A percentile compares a stretch with the other conserved stretches of the same genome.
These are phyloP conservation scores for Phoxinus dragarum DNA, from an alignment of 2,797 vertebrate species.

Conservation along the genomic window DNA sequence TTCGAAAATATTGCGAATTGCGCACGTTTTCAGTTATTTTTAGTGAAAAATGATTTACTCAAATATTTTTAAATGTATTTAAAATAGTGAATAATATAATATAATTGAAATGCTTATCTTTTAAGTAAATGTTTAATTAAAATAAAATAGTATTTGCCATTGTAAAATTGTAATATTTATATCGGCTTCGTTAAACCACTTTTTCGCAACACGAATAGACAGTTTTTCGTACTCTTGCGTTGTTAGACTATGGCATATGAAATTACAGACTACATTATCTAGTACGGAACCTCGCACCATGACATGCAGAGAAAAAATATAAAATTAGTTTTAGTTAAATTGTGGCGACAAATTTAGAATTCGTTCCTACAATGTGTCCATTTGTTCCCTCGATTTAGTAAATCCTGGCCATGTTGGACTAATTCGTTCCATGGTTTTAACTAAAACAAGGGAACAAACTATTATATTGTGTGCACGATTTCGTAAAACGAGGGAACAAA, in stretches of 20 bases:
- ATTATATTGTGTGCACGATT: background rate
- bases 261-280: background rate
- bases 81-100: background rate
- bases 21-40: background rate
- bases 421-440: background rate
- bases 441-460: background rate
- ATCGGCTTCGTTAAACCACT: background rate
- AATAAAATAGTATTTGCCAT: background rate
- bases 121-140: background rate
- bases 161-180: background rate
- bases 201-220: background rate
- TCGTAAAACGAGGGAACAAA: background rate
- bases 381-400: background rate
- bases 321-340: background rate
- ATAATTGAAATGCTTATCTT: background rate
- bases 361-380: background rate
- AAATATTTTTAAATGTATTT: background rate
- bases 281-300: background rate
- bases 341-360: background rate
- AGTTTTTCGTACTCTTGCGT: background rate
- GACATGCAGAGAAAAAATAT: background rate
- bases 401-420: background rate
- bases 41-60: background rate
- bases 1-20: background rate
- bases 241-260: background rate